Evolutionary conservation across 2,797 vertebrate genomes (phyloP).

Genomic region (Silurus aristotelis): DNA sequence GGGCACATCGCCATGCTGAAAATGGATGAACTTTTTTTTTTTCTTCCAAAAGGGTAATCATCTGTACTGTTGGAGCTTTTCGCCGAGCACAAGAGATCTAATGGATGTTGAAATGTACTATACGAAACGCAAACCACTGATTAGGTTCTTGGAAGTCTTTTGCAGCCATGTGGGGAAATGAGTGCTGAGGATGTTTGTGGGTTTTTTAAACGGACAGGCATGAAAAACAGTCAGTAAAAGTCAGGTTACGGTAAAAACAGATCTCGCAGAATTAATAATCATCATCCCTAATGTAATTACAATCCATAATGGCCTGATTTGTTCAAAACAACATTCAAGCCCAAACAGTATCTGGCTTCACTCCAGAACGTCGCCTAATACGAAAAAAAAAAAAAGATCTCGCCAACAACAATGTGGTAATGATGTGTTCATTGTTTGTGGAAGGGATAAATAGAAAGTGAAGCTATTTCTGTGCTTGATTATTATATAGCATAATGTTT

Average conservation of each 20-base stretch:
- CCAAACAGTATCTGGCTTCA: conserved; percentile 56
- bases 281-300: conserved; percentile 30
- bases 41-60: not conserved
- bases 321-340: conserved; percentile 12
- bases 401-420: conserved; percentile 56
- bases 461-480: conserved; percentile 45
- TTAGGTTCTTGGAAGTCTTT: conserved; percentile 25
- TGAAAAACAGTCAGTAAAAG: conserved; percentile 42
- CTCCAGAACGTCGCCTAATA: conserved; percentile 61
- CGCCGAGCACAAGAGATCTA: conserved; percentile 5
- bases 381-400: conserved; percentile 46
- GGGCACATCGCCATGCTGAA: not conserved
- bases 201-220: conserved; percentile 11
- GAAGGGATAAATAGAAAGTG: conserved; percentile 46
- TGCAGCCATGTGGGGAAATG: conserved; percentile 4
- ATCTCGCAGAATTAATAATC: conserved; percentile 34
- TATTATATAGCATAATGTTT: conserved; percentile 69
- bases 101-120: conserved; percentile 14
- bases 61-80: not conserved
- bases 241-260: conserved; percentile 24
- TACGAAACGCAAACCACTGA: not conserved
- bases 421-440: conserved; percentile 63
- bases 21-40: not conserved
- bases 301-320: conserved; percentile 11
- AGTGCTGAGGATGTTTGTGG: conserved; percentile 27